Evolutionary conservation across 2,888 invertebrate species (phyloP).

Genomic region (Allacma fusca): DNA sequence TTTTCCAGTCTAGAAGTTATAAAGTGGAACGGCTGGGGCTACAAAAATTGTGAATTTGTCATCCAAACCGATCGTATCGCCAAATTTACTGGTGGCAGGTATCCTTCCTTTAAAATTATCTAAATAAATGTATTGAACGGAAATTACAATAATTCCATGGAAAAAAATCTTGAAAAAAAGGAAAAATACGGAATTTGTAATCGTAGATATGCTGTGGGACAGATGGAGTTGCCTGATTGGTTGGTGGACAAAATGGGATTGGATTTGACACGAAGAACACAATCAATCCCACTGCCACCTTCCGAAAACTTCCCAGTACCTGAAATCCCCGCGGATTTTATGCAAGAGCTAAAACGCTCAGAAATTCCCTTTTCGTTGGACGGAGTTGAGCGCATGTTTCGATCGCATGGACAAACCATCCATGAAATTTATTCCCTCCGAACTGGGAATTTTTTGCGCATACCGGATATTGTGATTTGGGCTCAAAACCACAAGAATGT

Average conservation of each 20-base stretch:
- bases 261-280: constrained; percentile 67
- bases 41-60: constrained; percentile 89
- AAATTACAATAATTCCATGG: too few relatives aligned
- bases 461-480: constrained; percentile 95
- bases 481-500: constrained; percentile 79
- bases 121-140: too few relatives aligned
- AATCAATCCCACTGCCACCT: constrained; percentile 69
- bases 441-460: constrained; percentile 75
- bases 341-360: constrained; percentile 69
- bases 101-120: constrained; percentile 38
- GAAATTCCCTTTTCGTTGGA: constrained; percentile 74
- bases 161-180: background rate
- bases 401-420: constrained; percentile 92
- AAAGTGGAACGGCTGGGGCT: constrained; percentile 99
- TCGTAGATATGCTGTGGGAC: constrained; percentile 81
- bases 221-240: constrained; percentile 80
- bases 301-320: constrained; percentile 74
- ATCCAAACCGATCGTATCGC: constrained; percentile 71
- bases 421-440: constrained; percentile 85
- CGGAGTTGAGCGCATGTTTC: constrained; percentile 82
- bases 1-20: constrained; percentile 80
- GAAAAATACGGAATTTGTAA: background rate
- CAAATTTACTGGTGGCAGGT: constrained; percentile 87
- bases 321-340: constrained; percentile 70
- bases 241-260: constrained; percentile 77